Base-by-base conservation (phyloP, 2,888 invertebrate species). In the Melieria picta region DNA sequence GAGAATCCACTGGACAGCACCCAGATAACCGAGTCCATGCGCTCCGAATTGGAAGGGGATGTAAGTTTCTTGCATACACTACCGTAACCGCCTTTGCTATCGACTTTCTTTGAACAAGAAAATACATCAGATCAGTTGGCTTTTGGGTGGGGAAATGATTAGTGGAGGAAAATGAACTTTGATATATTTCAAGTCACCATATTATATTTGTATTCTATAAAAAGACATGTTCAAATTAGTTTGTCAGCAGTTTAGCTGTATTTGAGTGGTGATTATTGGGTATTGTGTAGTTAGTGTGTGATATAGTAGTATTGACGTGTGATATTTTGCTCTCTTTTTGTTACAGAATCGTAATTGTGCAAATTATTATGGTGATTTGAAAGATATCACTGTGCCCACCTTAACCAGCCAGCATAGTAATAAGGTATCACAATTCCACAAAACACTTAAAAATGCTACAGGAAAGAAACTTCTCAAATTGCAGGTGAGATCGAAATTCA, bases 361-460 rank as follows among this genome's bases (percentile, higher is more conserved):
- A 87, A 90, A 91, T 87, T 93, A 93, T 84, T 95, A 94, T 89
- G 91, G 91, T 88, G 94, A 94, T 88, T 90, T 94, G 91, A 95
- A 95, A 93, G 94, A 94, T 90, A 93, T 93, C 90, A 94, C 94
- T 91, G 94, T 96, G 87, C 91, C 93, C 79, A 94, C 94, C 82
- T 89, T 96, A 88, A 94, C 93, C 78, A 93, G 93, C 79, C 91
- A 93, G 86, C 93, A 95, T 89, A 94, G 95, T 88, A 93, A 94
- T 89, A 96, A 96, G 90, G 95, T 97, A 86, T 94, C 96, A 84
- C 94, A 95, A 90, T 97, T 97, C 89, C 97, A 97, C 90, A 96
- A 96, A 90, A 93, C 93, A 84, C 91, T 97, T 86, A 96, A 96
- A 91, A 92, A 93, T 84, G 92, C 94, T 79, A 91, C 91, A 77